Base-by-base conservation (phyloP, 2,113 vertebrate genomes). In the Malurus elegans region DNA sequence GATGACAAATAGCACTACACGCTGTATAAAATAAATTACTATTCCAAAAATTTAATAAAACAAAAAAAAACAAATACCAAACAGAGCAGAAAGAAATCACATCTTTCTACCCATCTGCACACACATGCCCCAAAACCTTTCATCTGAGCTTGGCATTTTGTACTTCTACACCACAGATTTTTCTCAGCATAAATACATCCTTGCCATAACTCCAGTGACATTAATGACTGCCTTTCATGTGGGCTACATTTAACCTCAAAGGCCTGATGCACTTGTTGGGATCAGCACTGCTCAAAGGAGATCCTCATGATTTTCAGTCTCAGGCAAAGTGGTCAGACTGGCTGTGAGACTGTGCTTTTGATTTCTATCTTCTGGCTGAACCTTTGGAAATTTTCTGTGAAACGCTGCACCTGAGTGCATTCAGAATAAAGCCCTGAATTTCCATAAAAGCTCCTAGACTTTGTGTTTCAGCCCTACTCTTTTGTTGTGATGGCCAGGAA, bases 1-100 rank as follows among this genome's bases (percentile, higher is more conserved):
- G 28, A 71, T 42, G 31, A 54, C 19, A 72, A 82, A 51, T 21
- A 80, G 20, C 45, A 58, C 36, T 79, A 50, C 16, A 19, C 1
- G 7, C 48, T 62, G n/a, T 50, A 40, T 14, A 80, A 47, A 89
- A 95, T 42, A 92, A 93, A 80, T 66, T 50, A 80, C n/a, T 81
- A n/a, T 38, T 88, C 25, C 2, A 86, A 67, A 93, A 86, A 62
- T n/a, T 21, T 84, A 72, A 65, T 71, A 83, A 76, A 86, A 79
- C 38, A 42, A 64, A 62, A 58, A 38, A 45, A 62, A 58, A 0
- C 8, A 93, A 90, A 92, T 69, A 85, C 32, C 79, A 95, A 96
- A 75, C 92, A 94, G 96, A 97, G 95, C 96, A 97, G 93, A 97
- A 96, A 91, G 58, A 90, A 96, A 95, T 96, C 86, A 78, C 64